A percentile compares a stretch with the other conserved stretches of the same genome.
Conservation (phyloP, 2,888 invertebrate genomes). For the Drosophila gaucha region DNA sequence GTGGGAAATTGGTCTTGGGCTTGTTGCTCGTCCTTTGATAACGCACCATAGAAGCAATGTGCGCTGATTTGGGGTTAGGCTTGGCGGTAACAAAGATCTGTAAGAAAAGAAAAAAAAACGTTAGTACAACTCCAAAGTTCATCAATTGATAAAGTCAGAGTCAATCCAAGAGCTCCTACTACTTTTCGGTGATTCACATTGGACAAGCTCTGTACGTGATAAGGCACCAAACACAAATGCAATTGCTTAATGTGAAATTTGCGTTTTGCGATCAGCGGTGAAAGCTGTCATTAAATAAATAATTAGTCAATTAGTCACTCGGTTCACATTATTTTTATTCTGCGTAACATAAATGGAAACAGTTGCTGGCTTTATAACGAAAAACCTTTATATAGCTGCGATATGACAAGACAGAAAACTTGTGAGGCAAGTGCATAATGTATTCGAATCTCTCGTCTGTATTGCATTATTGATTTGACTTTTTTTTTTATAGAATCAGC, state of each 20-base stretch:
- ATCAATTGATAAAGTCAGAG: no score
- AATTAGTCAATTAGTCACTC: slow-evolving; percentile 23
- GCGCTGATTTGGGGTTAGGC: slow-evolving; percentile 75
- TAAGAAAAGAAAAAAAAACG: neutral
- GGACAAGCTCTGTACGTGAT: slow-evolving; percentile 37
- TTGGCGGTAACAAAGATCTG: slow-evolving; percentile 77
- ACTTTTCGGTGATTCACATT: slow-evolving; percentile 11
- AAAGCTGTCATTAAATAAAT: slow-evolving; percentile 44
- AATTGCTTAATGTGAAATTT: slow-evolving; percentile 17
- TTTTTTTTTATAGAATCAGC: neutral
- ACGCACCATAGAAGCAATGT: slow-evolving; percentile 81
- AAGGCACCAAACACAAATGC: slow-evolving; percentile 24
- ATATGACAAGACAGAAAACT: no score
- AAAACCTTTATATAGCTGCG: neutral
- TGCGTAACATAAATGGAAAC: slow-evolving; percentile 23
- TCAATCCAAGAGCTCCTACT: no score
- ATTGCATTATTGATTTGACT: slow-evolving; percentile 47
- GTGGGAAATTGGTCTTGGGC: slow-evolving; percentile 13
- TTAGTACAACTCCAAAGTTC: no score
- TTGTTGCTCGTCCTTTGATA: slow-evolving; percentile 72
- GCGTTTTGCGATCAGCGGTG: slow-evolving; percentile 23
- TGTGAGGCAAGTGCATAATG: no score
- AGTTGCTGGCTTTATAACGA: slow-evolving; percentile 18
- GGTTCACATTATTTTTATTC: slow-evolving; percentile 17
- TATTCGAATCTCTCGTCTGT: neutral